phyloP scores from a whole-genome alignment of 2,797 vertebrate species.

The Rhynchotus rufescens region DNA sequence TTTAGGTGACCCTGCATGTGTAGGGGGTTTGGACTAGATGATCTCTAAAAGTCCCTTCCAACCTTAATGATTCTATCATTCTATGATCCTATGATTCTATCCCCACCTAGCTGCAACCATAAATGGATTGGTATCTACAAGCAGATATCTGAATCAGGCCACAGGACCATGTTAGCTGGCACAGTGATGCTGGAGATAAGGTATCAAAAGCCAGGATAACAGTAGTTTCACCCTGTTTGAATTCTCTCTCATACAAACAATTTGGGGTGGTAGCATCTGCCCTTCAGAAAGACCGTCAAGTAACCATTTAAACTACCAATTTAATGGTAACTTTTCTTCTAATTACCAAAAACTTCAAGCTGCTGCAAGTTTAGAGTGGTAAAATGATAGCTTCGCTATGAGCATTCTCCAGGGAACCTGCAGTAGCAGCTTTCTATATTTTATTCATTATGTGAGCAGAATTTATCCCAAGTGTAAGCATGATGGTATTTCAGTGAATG shows the following conservation, averaged over 20 bases:
- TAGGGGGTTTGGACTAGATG: no score
- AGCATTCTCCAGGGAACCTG: neutral
- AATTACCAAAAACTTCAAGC: neutral
- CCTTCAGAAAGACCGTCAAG: neutral
- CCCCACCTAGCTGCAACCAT: neutral
- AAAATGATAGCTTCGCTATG: neutral
- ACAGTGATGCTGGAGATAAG: neutral
- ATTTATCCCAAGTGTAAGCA: conserved; percentile 1
- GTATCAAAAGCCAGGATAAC: neutral
- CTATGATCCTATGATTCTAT: neutral
- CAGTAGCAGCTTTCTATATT: neutral
- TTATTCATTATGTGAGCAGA: conserved; percentile 27
- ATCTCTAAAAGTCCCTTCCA: no score
- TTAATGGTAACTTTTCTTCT: neutral
- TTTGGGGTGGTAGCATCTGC: neutral
- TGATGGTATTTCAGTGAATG: neutral
- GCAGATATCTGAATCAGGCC: neutral
- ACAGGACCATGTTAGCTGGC: neutral
- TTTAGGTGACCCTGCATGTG: no score
- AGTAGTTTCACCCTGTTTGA: neutral
- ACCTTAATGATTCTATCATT: no score
- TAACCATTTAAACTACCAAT: neutral
- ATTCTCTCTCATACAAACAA: neutral
- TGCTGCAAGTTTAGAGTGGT: neutral
- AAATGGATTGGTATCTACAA: fast-evolving